These are phyloP conservation scores for Australoheros facetus DNA, from an alignment of 2,797 vertebrate genomes.

Conservation along the genomic window DNA sequence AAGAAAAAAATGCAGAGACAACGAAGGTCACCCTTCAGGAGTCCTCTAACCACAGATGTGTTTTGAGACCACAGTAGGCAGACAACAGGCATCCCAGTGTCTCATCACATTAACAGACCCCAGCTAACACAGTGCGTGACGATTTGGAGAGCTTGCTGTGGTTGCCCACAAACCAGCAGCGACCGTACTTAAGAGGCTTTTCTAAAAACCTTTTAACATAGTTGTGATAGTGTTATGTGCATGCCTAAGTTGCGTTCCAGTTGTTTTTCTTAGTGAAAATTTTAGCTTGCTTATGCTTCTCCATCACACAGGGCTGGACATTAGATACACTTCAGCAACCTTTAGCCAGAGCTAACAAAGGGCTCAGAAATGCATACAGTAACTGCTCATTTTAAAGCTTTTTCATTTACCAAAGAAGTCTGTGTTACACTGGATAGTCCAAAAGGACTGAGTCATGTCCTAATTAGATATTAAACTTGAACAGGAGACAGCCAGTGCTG, in stretches of 20 bases:
- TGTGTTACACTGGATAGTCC: background rate
- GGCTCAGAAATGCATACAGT: background rate
- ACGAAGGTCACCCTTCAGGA: constrained; percentile 22
- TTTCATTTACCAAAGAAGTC: background rate
- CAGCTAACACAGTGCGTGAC: constrained; percentile 34
- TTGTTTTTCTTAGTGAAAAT: background rate
- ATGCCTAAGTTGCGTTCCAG: background rate
- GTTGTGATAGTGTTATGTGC: background rate
- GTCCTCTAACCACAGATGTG: constrained; percentile 10
- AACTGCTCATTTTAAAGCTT: background rate
- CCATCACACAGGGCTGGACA: background rate
- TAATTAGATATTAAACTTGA: background rate
- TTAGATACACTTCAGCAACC: background rate
- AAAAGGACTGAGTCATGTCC: background rate
- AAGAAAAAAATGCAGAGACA: constrained; percentile 13
- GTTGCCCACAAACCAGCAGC: constrained; percentile 42
- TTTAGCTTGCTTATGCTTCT: background rate
- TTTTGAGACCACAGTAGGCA: constrained; percentile 35
- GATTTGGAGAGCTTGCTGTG: constrained; percentile 40
- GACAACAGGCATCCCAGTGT: constrained; percentile 56
- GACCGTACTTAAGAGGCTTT: constrained; percentile 14
- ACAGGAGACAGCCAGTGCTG: background rate
- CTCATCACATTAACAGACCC: constrained; percentile 54
- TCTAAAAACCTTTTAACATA: constrained; percentile 24
- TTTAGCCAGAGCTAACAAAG: background rate